Percentiles rank a stretch among this genome's conserved stretches.
phyloP scores from a whole-genome alignment of 2,888 invertebrate species.

The Sinodicranocentrus sp. region DNA sequence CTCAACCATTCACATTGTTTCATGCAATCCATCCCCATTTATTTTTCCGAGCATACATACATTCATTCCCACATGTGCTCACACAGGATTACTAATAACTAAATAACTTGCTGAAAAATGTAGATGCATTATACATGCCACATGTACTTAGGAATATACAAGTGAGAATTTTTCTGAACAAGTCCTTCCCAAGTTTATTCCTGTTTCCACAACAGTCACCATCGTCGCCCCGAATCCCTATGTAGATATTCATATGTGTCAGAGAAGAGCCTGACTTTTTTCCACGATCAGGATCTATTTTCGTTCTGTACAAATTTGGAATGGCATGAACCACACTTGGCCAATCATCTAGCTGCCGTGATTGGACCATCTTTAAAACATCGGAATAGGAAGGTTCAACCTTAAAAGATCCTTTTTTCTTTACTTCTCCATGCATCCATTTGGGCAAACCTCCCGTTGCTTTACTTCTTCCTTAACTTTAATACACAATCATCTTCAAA shows the following conservation, averaged over 20 bases:
- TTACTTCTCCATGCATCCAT: conserved; percentile 44
- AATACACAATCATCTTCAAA: conserved; percentile 7
- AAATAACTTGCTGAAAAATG: too few relatives aligned
- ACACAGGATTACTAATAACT: too few relatives aligned
- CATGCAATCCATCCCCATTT: conserved; percentile 11
- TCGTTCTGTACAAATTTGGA: conserved; percentile 77
- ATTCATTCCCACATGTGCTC: neutral
- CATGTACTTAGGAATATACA: neutral
- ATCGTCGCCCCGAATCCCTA: neutral
- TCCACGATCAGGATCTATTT: conserved; percentile 75
- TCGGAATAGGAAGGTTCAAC: conserved; percentile 71
- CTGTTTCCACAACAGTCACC: conserved; percentile 2
- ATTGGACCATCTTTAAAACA: conserved; percentile 76
- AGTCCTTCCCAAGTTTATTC: conserved; percentile 57
- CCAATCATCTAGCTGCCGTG: conserved; percentile 77
- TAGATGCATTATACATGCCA: too few relatives aligned
- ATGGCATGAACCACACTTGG: conserved; percentile 77
- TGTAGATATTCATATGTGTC: neutral
- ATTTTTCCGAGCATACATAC: neutral
- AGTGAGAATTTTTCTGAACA: conserved; percentile 12
- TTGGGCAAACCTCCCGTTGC: conserved; percentile 14
- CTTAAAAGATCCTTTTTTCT: conserved; percentile 57
- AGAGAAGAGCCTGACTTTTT: conserved; percentile 64
- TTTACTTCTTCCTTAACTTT: conserved; percentile 9
- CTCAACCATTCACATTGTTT: neutral